Conservation (phyloP, 2,113 vertebrate species). For the Pelecanoides urinatrix region DNA sequence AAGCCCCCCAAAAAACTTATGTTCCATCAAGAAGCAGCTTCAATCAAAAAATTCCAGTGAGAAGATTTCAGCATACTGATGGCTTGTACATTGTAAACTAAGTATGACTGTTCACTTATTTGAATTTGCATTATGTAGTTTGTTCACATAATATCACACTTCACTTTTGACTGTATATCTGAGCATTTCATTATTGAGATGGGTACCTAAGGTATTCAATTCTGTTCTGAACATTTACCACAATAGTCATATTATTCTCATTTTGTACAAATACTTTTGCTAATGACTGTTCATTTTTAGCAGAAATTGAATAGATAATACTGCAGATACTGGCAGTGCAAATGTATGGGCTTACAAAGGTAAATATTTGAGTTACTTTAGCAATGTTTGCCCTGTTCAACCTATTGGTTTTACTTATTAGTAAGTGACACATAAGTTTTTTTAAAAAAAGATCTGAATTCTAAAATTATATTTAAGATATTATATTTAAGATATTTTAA, state of each 20-base stretch:
- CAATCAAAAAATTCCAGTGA: not conserved
- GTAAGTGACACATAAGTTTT: not conserved
- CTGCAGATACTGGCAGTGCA: not conserved
- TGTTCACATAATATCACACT: not conserved
- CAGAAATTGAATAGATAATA: not conserved
- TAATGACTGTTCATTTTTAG: not conserved
- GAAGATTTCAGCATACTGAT: not conserved
- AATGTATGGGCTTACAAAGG: not conserved
- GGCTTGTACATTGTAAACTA: not conserved
- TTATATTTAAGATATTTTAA: not conserved
- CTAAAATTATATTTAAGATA: not conserved
- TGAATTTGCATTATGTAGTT: not conserved
- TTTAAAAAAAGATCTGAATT: not conserved
- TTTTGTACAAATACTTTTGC: not conserved
- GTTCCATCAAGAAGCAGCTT: not conserved
- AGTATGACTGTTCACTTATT: not conserved
- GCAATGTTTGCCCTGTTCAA: not conserved
- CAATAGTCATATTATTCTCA: not conserved
- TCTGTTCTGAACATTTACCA: not conserved
- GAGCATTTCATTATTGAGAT: not conserved
- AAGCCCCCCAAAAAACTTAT: not conserved
- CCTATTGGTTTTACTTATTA: not conserved
- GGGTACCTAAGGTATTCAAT: not conserved
- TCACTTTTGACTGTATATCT: not conserved
- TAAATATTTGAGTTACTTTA: not conserved